phyloP scores from a whole-genome alignment of 1,140 invertebrate genomes.

The Drosophila orena region DNA sequence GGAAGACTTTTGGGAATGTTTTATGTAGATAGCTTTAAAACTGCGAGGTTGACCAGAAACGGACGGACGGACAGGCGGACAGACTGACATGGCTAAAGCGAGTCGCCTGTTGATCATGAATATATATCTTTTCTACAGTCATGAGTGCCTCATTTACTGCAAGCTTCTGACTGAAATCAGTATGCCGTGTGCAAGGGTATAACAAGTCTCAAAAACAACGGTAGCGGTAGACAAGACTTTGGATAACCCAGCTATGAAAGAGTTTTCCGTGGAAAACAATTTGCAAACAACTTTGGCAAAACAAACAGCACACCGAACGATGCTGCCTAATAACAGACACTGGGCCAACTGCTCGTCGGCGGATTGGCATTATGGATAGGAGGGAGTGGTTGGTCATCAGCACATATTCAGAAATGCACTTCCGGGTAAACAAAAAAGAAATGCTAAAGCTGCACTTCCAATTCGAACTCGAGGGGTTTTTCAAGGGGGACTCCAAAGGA shows the following conservation, averaged over 20 bases:
- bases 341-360: constrained; percentile 19
- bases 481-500: constrained; percentile 17
- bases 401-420: constrained; percentile 45
- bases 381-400: constrained; percentile 13
- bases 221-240: constrained; percentile 18
- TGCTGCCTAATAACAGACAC: constrained; percentile 37
- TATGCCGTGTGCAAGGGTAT: too few relatives aligned
- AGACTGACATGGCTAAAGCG: too few relatives aligned
- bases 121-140: too few relatives aligned
- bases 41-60: too few relatives aligned
- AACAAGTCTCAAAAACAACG: constrained; percentile 1
- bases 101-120: too few relatives aligned
- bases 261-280: constrained; percentile 63
- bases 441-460: constrained; percentile 22
- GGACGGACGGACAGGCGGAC: too few relatives aligned
- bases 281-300: constrained; percentile 62
- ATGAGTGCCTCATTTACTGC: too few relatives aligned
- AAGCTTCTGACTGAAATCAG: too few relatives aligned
- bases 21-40: too few relatives aligned
- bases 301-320: constrained; percentile 40
- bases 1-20: too few relatives aligned
- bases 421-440: constrained; percentile 61
- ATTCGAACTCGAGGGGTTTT: constrained; percentile 20
- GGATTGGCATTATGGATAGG: constrained; percentile 4
- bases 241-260: constrained; percentile 23